Percentiles rank a stretch among this genome's conserved stretches.
phyloP scores from a whole-genome alignment of 2,888 invertebrate species.

The Apamea epomidion region DNA sequence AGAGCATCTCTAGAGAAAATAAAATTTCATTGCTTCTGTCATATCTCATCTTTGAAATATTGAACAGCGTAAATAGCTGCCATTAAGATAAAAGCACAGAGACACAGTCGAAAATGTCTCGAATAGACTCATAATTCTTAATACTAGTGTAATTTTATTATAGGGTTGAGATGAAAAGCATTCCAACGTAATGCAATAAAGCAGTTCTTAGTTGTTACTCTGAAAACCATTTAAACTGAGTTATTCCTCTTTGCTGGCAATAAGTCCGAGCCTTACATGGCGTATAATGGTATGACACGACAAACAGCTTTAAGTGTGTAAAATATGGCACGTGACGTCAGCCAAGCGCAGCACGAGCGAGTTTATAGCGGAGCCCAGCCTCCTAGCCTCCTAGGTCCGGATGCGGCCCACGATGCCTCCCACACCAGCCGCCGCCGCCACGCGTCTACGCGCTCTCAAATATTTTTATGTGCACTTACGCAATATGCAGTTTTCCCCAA shows the following conservation, averaged over 20 bases:
- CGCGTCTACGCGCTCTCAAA: constrained; percentile 67
- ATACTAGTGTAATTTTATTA: constrained; percentile 79
- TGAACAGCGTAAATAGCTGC: constrained; percentile 73
- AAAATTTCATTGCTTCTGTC: constrained; percentile 59
- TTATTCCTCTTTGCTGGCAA: constrained; percentile 85
- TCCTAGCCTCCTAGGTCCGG: constrained; percentile 74
- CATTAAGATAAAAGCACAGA: constrained; percentile 76
- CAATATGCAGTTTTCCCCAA: constrained; percentile 61
- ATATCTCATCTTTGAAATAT: constrained; percentile 75
- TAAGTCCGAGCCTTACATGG: constrained; percentile 88
- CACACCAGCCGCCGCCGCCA: constrained; percentile 48
- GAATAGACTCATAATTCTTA: constrained; percentile 77
- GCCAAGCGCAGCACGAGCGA: constrained; percentile 84
- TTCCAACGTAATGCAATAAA: constrained; percentile 85
- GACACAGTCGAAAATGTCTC: constrained; percentile 71
- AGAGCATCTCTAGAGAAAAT: constrained; percentile 43
- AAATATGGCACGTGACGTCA: constrained; percentile 88
- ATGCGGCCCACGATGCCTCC: constrained; percentile 73
- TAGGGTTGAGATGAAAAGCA: constrained; percentile 80
- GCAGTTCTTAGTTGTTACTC: constrained; percentile 75
- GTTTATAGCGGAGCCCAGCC: constrained; percentile 79
- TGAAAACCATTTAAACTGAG: constrained; percentile 88
- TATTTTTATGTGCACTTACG: constrained; percentile 69
- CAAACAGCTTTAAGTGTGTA: constrained; percentile 90
- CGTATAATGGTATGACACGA: constrained; percentile 90